A percentile compares a stretch with the other conserved stretches of the same genome.
Conservation (phyloP, 2,113 vertebrate species). For the Psilopsiagon aymara region DNA sequence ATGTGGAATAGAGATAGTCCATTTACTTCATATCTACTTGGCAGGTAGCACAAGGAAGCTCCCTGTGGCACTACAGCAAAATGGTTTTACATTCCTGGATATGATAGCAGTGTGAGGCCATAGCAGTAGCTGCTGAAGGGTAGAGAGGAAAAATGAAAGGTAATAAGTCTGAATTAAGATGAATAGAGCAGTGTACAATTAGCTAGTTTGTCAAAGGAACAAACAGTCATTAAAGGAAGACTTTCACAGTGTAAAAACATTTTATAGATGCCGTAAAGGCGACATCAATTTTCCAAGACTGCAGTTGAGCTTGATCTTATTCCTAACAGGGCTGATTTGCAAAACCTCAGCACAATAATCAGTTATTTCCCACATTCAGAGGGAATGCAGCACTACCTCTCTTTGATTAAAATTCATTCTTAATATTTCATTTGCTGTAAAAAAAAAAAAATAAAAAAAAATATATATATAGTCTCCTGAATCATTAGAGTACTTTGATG, state of each 20-base stretch:
- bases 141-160: background rate
- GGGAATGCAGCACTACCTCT: background rate
- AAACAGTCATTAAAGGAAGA: conserved; percentile 54
- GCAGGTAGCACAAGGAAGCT: background rate
- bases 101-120: background rate
- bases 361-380: conserved; percentile 24
- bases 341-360: conserved; percentile 40
- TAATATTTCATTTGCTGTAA: background rate
- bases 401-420: conserved; percentile 30
- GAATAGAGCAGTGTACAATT: conserved; percentile 42
- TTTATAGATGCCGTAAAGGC: background rate
- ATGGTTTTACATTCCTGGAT: background rate
- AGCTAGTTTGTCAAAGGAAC: conserved; percentile 36
- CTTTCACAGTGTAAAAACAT: conserved; percentile 32
- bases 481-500: conserved; percentile 36
- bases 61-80: background rate
- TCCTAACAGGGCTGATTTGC: background rate
- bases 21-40: background rate
- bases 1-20: background rate
- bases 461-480: background rate
- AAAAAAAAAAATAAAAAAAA: background rate
- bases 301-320: conserved; percentile 15
- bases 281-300: conserved; percentile 10
- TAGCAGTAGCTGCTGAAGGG: background rate
- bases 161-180: conserved; percentile 45